Evolutionary conservation across 2,888 invertebrate species (phyloP), one percentile per base, ranked within the genome.

Genomic region (Panopea generosa): DNA sequence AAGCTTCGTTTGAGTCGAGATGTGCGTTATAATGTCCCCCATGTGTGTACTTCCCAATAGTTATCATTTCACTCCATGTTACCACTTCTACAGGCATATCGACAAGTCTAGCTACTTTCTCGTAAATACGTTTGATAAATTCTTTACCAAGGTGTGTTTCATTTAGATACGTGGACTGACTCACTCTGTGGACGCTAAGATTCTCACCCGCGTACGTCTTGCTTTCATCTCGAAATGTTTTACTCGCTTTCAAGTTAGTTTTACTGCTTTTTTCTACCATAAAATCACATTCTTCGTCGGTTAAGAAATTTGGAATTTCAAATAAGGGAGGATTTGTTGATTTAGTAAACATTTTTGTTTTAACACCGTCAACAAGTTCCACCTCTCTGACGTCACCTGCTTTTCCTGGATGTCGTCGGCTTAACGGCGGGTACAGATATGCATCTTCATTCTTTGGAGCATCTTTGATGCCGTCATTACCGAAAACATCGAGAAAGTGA

Each of bases 11-110:
- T 2, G 86, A 85, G 68, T 86, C 86, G 3, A 60, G 59, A 55
- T 86, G 86, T 0, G 84, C 79, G 56, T 85, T 72, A 62, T 86
- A 86, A 59, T 82, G 81, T 14, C 86, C 86, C 4, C 78, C 80
- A 0, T 40, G 40, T 6, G 52, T 63, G 62, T 86, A 86, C 47
- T 75, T 69, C 6, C 85, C 85, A 18, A 85, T 78, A 24, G 63
- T 66, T 63, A 84, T 71, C 52, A 73, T 65, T 62, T 84, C 78
- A 52, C 84, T 84, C 38, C 76, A 62, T 22, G 71, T 57, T 9
- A 86, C 60, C 4, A 86, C 40, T 27, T 73, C 67, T 27, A 68
- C 38, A 22, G 81, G 84, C 20, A 84, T 60, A 0, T 61, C 59
- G 0, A 76, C 62, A 40, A 85, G 40, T 45, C 40, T 43, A 3